phyloP scores from a whole-genome alignment of 2,888 invertebrate species.

The Mongoloraphidia duomilia region DNA sequence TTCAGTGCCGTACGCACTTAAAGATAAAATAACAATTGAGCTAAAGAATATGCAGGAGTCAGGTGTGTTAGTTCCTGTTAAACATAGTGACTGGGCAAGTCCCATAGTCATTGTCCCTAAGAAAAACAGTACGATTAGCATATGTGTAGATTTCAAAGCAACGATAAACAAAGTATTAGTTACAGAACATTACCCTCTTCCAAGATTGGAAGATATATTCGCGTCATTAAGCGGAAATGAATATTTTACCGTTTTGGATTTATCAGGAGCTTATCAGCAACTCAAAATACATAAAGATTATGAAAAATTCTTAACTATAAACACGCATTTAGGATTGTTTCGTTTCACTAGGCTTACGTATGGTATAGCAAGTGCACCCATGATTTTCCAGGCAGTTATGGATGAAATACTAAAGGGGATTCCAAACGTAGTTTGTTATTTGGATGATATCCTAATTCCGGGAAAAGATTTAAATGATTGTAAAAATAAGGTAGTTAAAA shows the following conservation, averaged over 20 bases:
- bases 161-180: constrained; percentile 17
- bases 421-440: constrained; percentile 12
- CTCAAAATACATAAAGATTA: constrained; percentile 15
- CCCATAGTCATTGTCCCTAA: constrained; percentile 22
- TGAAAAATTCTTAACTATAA: constrained; percentile 16
- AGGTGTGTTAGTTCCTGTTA: constrained; percentile 14
- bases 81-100: constrained; percentile 17
- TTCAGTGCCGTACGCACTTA: constrained; percentile 14
- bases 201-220: constrained; percentile 20
- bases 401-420: constrained; percentile 11
- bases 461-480: too few relatives aligned
- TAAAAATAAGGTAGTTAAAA: constrained; percentile 8
- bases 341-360: constrained; percentile 17
- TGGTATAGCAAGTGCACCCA: constrained; percentile 17
- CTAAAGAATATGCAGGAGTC: constrained; percentile 10
- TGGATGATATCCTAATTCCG: constrained; percentile 16
- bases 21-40: constrained; percentile 14
- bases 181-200: constrained; percentile 20
- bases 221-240: constrained; percentile 15
- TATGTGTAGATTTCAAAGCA: constrained; percentile 22
- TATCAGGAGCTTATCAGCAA: constrained; percentile 19
- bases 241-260: constrained; percentile 18
- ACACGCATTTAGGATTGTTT: constrained; percentile 19
- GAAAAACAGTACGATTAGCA: constrained; percentile 15
- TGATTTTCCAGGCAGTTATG: constrained; percentile 16